phyloP scores from a whole-genome alignment of 53 echinoderm and acorn worm genomes.

The Apostichopus leukothele region DNA sequence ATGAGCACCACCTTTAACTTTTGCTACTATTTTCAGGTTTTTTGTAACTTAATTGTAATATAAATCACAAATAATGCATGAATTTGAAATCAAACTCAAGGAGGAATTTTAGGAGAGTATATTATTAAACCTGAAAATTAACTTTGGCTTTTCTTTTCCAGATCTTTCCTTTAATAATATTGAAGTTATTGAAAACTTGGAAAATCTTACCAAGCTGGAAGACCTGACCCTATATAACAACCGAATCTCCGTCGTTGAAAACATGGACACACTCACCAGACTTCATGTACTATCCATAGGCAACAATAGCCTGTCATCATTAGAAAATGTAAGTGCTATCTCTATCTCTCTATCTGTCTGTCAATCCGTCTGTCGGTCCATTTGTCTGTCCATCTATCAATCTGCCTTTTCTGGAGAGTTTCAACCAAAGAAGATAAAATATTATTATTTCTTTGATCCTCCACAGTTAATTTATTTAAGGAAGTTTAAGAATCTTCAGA shows the following conservation, averaged over 20 bases:
- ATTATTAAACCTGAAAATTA: not conserved
- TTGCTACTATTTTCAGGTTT: too few relatives aligned
- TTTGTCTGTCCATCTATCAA: too few relatives aligned
- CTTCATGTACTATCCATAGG: conserved; percentile 94
- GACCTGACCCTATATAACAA: conserved; percentile 97
- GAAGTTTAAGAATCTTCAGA: conserved; percentile 86
- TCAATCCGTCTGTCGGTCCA: too few relatives aligned
- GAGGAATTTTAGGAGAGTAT: not conserved
- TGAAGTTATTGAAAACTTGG: conserved; percentile 92
- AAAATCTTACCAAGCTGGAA: conserved; percentile 76
- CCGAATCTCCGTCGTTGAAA: conserved; percentile 82
- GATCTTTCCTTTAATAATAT: conserved; percentile 99
- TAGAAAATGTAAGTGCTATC: conserved; percentile 84
- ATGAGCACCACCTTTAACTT: too few relatives aligned
- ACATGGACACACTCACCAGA: conserved; percentile 81
- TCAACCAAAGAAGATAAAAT: too few relatives aligned
- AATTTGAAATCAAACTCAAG: too few relatives aligned
- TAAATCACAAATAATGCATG: too few relatives aligned
- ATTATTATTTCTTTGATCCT: not conserved
- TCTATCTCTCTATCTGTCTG: too few relatives aligned
- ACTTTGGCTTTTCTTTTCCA: conserved; percentile 7
- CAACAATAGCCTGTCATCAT: conserved; percentile 79
- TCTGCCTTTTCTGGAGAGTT: too few relatives aligned
- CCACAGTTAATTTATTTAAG: conserved; percentile 82
- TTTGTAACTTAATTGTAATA: too few relatives aligned